Base-by-base conservation (phyloP, 2,888 invertebrate species). In the Brassicogethes aeneus region DNA sequence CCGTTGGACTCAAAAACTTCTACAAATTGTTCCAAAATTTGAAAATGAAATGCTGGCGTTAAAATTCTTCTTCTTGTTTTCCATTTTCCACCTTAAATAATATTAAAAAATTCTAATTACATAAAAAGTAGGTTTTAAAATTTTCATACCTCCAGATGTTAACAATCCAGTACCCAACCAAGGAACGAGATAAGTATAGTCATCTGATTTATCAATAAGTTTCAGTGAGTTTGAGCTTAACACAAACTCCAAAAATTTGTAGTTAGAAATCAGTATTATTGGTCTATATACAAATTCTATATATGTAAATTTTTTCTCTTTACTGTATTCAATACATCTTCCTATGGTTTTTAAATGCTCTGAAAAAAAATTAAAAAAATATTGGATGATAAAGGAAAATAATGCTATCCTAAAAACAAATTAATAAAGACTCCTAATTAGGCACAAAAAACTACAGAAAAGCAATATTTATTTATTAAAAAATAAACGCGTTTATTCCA, bases 41-140 rank as follows among this genome's bases (percentile, higher is more conserved):
- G 79, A 59, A 85, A 86, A 64, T 88, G 87, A 63, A 86, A 88
- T 0, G 86, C 76, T 1, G 86, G 85, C 0, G 86, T 86, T 36
- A 87, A 64, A 45, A 86, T 74, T 61, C 82, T 84, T 15, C 87
- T 72, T 47, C 80, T 75, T 1, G 64, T 65, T 50, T 72, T 75
- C 87, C 87, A 88, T 63, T 72, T 75, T 1, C 60, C 46, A 2
- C 73, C 32, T 32, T 10, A 5, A 32, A 32, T 7, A 23, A n/a
- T n/a, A n/a, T n/a, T n/a, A n/a, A n/a, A n/a, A n/a, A n/a, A n/a
- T n/a, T n/a, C n/a, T n/a, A n/a, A n/a, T n/a, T n/a, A n/a, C n/a
- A n/a, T n/a, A n/a, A n/a, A n/a, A n/a, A n/a, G n/a, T n/a, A n/a
- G n/a, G n/a, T n/a, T n/a, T n/a, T n/a, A n/a, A n/a, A n/a, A n/a